Evolutionary conservation across 2,888 invertebrate genomes (phyloP).

Genomic region (Branchipolynoe longqiensis): DNA sequence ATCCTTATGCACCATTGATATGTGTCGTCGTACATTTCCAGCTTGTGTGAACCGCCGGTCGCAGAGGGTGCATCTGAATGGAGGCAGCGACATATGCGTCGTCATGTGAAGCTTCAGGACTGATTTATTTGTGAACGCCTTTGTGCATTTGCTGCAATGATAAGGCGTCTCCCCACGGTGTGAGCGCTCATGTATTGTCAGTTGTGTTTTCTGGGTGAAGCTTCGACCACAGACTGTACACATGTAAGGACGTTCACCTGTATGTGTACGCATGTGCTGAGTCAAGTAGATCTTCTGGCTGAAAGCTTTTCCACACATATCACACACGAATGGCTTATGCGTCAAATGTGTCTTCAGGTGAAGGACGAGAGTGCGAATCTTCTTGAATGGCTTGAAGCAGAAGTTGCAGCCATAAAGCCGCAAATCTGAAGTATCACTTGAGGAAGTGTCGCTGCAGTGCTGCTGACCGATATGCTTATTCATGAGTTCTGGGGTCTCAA

Average conservation of each 20-base stretch:
- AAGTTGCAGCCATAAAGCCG: slow-evolving; percentile 51
- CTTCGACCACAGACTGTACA: slow-evolving; percentile 1
- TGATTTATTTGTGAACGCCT: slow-evolving; percentile 44
- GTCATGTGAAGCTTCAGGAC: slow-evolving; percentile 27
- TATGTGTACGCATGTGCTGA: slow-evolving; percentile 17
- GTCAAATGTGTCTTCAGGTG: slow-evolving; percentile 17
- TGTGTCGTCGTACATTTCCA: slow-evolving; percentile 8
- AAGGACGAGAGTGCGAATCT: slow-evolving; percentile 8
- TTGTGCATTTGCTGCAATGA: not conserved
- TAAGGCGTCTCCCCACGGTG: slow-evolving; percentile 24
- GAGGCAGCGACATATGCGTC: slow-evolving; percentile 5
- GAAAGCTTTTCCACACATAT: slow-evolving; percentile 33
- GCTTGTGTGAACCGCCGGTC: slow-evolving; percentile 34
- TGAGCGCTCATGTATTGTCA: not conserved
- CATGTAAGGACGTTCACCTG: slow-evolving; percentile 11
- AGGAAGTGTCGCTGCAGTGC: slow-evolving; percentile 7
- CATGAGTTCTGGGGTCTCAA: not conserved
- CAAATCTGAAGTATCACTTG: not conserved
- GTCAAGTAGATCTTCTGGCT: slow-evolving; percentile 6
- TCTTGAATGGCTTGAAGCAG: slow-evolving; percentile 36
- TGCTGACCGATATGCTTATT: not conserved
- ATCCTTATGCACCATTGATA: slow-evolving; percentile 30
- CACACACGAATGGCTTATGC: slow-evolving; percentile 35
- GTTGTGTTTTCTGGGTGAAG: slow-evolving; percentile 24
- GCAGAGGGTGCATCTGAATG: not conserved